Conservation (phyloP, 2,797 vertebrate genomes). For the Chloroceryle amazona region DNA sequence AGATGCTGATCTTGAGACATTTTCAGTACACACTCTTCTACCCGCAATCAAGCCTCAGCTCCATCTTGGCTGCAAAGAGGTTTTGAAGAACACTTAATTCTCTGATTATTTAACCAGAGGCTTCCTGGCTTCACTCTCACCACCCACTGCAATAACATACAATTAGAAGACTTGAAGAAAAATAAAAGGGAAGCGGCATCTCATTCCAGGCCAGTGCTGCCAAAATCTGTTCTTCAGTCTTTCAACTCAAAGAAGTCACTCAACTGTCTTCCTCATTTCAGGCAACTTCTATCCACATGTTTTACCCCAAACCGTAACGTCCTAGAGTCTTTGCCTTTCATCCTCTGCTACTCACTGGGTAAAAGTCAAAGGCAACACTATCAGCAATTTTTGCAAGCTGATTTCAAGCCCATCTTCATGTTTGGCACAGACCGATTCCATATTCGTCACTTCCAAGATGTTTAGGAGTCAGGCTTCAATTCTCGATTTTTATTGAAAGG, state of each 20-base stretch:
- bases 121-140: constrained; percentile 27
- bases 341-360: not conserved
- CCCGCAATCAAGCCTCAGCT: not conserved
- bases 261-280: not conserved
- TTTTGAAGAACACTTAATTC: constrained; percentile 9
- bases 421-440: not conserved
- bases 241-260: not conserved
- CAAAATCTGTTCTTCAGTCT: not conserved
- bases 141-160: constrained; percentile 24
- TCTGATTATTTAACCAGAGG: constrained; percentile 17
- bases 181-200: constrained; percentile 9
- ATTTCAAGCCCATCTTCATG: not conserved
- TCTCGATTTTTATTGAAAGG: not conserved
- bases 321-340: not conserved
- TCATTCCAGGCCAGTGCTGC: not conserved
- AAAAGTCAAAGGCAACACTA: not conserved
- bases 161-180: constrained; percentile 34
- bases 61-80: not conserved
- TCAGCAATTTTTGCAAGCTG: not conserved
- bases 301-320: not conserved
- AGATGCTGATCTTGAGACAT: not conserved
- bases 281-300: not conserved
- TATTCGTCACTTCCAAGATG: not conserved
- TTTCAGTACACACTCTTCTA: not conserved
- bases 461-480: not conserved